A percentile compares a stretch with the other conserved stretches of the same genome.
Evolutionary conservation across 2,113 vertebrate species (phyloP).

Genomic region (Gymnogyps californianus): DNA sequence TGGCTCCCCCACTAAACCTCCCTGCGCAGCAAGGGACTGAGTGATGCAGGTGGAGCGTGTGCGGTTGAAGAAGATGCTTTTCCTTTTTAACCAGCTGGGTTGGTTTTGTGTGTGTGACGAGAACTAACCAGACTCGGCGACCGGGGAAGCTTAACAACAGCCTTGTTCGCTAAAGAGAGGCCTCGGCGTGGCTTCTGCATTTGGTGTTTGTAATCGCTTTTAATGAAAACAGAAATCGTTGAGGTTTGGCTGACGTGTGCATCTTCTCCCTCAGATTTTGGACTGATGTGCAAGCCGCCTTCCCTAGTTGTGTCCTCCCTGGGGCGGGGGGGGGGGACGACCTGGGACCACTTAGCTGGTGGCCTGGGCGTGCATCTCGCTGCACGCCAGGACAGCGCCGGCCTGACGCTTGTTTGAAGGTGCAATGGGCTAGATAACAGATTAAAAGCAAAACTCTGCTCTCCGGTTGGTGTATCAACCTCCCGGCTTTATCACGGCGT

Average conservation of each 20-base stretch:
- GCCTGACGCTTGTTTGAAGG: not conserved
- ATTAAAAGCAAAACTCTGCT: not conserved
- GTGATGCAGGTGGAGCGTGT: not conserved
- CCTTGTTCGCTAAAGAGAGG: not conserved
- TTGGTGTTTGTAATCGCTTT: not conserved
- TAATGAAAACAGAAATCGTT: fast-evolving
- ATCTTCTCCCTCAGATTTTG: not conserved
- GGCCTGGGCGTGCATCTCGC: not conserved
- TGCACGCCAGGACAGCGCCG: not conserved
- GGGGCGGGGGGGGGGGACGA: fast-evolving
- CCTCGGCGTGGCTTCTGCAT: not conserved
- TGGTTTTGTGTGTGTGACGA: constrained; percentile 57
- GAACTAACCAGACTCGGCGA: constrained; percentile 56
- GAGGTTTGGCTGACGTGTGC: not conserved
- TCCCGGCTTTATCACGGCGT: fast-evolving
- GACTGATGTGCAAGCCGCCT: not conserved
- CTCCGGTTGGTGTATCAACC: fast-evolving
- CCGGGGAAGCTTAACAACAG: not conserved
- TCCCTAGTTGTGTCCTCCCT: not conserved
- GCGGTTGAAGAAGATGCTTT: not conserved
- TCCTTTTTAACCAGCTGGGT: constrained; percentile 58
- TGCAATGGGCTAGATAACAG: not conserved
- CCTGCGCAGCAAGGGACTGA: not conserved
- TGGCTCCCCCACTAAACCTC: constrained; percentile 3
- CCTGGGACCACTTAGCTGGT: not conserved